Percentiles rank a stretch among this genome's conserved stretches.
phyloP scores from a whole-genome alignment of 2,797 vertebrate genomes.

The Hippocampus kuda region DNA sequence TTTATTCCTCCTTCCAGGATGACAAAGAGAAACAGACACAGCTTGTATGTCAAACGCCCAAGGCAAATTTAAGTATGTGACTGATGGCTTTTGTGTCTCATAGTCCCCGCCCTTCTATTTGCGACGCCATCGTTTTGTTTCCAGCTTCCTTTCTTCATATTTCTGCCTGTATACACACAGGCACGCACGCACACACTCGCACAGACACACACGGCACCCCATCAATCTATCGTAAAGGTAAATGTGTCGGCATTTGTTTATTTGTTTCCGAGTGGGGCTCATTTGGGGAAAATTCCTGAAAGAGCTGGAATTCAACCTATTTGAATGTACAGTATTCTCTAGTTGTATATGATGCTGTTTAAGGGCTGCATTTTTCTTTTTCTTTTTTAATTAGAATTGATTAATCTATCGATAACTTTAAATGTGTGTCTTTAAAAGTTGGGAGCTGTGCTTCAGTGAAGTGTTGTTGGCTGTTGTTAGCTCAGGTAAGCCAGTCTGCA shows the following conservation, averaged over 20 bases:
- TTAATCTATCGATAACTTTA: background rate
- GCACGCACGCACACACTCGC: conserved; percentile 8
- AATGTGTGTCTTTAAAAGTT: background rate
- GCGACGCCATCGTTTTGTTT: conserved; percentile 38
- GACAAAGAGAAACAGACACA: conserved; percentile 7
- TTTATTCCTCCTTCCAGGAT: background rate
- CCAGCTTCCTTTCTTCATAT: conserved; percentile 28
- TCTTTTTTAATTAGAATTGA: too few species aligned
- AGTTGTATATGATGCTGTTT: too few species aligned
- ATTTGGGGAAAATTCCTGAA: background rate
- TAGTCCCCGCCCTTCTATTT: conserved; percentile 29
- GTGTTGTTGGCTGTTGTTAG: background rate
- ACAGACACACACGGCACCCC: conserved; percentile 2
- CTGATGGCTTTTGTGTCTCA: conserved; percentile 21
- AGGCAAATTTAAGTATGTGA: conserved; percentile 30
- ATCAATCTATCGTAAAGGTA: background rate
- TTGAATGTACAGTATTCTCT: too few species aligned
- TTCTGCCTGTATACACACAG: conserved; percentile 30
- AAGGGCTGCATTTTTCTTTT: too few species aligned
- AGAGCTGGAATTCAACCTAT: too few species aligned
- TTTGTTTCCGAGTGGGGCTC: background rate
- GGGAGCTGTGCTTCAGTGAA: background rate
- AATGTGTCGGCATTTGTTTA: background rate
- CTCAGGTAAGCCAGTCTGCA: background rate
- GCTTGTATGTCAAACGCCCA: conserved; percentile 36